A percentile compares a stretch with the other conserved stretches of the same genome.
Evolutionary conservation across 2,113 vertebrate species (phyloP).

Genomic region (Hippocampus comes): DNA sequence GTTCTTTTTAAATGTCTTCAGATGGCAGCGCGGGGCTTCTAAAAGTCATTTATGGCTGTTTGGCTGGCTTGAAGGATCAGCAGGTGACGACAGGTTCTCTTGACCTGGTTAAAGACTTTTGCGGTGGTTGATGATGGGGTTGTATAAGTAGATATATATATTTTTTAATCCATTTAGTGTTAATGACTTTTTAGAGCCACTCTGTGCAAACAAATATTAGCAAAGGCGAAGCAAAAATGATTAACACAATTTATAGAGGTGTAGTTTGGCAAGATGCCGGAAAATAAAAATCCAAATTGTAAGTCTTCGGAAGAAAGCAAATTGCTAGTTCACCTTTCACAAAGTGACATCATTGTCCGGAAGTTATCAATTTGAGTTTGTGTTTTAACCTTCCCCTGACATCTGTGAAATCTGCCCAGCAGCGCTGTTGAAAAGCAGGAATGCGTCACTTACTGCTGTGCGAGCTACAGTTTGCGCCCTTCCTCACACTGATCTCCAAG

Average conservation of each 20-base stretch:
- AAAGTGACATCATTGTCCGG: not conserved
- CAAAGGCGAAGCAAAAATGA: not conserved
- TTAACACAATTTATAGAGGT: not conserved
- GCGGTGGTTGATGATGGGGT: not conserved
- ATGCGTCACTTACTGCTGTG: slow-evolving; percentile 39
- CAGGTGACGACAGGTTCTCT: slow-evolving; percentile 8
- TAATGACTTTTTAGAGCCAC: too few relatives aligned
- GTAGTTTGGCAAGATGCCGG: not conserved
- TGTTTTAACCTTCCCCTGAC: slow-evolving; percentile 46
- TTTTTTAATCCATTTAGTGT: too few relatives aligned
- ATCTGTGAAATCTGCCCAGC: slow-evolving; percentile 48
- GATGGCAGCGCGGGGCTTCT: slow-evolving; percentile 7
- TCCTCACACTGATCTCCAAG: not conserved
- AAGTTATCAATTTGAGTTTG: slow-evolving; percentile 37
- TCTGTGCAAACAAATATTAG: not conserved
- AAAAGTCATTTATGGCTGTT: not conserved
- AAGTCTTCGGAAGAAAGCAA: not conserved
- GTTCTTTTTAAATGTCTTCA: slow-evolving; percentile 35
- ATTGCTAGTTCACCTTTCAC: not conserved
- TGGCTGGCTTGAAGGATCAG: slow-evolving; percentile 6
- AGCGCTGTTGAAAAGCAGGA: slow-evolving; percentile 64
- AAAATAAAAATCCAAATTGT: slow-evolving; percentile 1
- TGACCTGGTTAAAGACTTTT: not conserved
- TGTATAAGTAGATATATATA: too few relatives aligned
- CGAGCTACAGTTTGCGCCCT: slow-evolving; percentile 10